Evolutionary conservation across 2,113 vertebrate species (phyloP).

Genomic region (Oceanodroma tethys): DNA sequence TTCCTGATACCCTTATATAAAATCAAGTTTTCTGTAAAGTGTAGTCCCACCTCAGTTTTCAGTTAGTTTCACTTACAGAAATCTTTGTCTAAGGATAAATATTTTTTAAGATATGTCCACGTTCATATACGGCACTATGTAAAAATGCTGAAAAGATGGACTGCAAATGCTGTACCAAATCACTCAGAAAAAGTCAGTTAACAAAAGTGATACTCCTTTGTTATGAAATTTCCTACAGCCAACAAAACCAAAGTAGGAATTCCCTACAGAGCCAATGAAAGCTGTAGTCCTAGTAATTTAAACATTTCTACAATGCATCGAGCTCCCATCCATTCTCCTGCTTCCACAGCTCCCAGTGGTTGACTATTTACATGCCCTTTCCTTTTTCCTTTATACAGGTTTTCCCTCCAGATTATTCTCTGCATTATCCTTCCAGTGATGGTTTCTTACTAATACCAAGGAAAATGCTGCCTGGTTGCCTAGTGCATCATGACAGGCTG

Average conservation of each 20-base stretch:
- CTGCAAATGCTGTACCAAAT: fast-evolving
- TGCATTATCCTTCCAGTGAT: not conserved
- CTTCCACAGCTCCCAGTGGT: not conserved
- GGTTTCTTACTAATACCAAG: not conserved
- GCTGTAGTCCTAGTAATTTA: not conserved
- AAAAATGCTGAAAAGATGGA: not conserved
- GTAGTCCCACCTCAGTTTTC: not conserved
- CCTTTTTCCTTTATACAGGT: not conserved
- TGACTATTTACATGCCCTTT: not conserved
- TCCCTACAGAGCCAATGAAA: not conserved
- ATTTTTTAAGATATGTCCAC: not conserved
- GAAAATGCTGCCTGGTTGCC: not conserved
- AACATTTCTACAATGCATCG: not conserved
- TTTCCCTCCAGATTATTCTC: not conserved
- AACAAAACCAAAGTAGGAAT: not conserved
- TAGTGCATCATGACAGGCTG: not conserved
- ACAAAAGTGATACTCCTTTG: not conserved
- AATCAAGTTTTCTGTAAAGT: not conserved
- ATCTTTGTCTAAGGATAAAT: not conserved
- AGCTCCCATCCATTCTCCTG: not conserved
- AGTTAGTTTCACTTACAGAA: not conserved
- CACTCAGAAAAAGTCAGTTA: not conserved
- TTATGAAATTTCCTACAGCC: not conserved
- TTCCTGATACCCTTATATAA: not conserved
- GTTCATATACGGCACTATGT: not conserved